Evolutionary conservation across 2,113 vertebrate genomes (phyloP).

Genomic region (Myanophis thanlyinensis): DNA sequence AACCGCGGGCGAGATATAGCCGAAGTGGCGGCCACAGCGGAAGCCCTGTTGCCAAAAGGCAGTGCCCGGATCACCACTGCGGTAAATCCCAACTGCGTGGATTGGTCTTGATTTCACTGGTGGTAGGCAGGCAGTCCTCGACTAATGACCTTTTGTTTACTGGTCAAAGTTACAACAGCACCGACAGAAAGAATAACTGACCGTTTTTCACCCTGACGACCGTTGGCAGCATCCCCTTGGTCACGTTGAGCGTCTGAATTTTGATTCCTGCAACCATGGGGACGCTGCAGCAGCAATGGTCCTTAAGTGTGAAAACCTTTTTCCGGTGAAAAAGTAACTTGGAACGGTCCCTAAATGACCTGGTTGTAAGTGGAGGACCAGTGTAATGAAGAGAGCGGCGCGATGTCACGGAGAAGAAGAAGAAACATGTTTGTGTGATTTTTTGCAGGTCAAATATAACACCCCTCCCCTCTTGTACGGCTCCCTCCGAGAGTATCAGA

Average conservation of each 20-base stretch:
- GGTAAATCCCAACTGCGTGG: constrained; percentile 66
- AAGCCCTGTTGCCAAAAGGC: constrained; percentile 86
- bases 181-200: background rate
- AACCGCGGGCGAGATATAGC: constrained; percentile 83
- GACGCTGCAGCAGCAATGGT: background rate
- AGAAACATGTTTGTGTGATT: background rate
- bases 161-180: background rate
- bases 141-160: too few relatives aligned
- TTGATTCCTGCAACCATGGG: background rate
- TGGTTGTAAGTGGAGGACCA: background rate
- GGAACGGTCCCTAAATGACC: background rate
- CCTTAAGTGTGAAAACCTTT: background rate
- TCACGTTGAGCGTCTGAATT: background rate
- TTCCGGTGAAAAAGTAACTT: background rate
- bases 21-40: constrained; percentile 86
- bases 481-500: constrained; percentile 86
- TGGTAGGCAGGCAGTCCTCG: background rate
- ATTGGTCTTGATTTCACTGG: background rate
- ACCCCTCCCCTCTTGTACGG: constrained; percentile 82
- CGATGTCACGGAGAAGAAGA: too few relatives aligned
- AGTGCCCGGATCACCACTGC: constrained; percentile 79
- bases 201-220: background rate
- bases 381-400: too few relatives aligned
- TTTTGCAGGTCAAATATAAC: constrained; percentile 70
- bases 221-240: background rate